Conservation (phyloP, 2,113 vertebrate genomes). For the Protomyctophum bolini region DNA sequence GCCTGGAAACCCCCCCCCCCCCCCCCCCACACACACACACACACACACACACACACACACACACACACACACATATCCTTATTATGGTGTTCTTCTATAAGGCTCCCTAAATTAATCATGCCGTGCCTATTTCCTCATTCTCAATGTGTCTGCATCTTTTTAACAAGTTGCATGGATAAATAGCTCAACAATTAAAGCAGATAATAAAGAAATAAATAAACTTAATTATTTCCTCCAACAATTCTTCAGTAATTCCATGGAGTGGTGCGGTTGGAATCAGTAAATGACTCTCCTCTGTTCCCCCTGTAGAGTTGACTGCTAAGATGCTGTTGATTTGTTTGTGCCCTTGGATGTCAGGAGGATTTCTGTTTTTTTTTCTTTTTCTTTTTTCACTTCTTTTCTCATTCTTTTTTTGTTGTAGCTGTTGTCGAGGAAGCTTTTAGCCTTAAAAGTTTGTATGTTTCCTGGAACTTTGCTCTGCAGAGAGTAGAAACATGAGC, state of each 20-base stretch:
- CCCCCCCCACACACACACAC: neutral
- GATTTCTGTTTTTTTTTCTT: neutral
- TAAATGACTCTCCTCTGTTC: neutral
- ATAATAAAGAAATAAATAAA: neutral
- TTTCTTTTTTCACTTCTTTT: neutral
- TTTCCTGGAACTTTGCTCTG: neutral
- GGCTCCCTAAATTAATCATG: slow-evolving; percentile 56
- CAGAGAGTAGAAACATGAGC: neutral
- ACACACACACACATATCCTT: slow-evolving; percentile 29
- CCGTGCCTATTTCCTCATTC: slow-evolving; percentile 51
- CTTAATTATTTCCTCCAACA: neutral
- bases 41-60: slow-evolving; percentile 14
- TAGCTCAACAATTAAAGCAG: slow-evolving; percentile 1
- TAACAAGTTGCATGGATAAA: neutral
- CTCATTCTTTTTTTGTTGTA: neutral
- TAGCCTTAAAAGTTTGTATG: neutral
- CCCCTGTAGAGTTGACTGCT: neutral
- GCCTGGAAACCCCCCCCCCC: slow-evolving; percentile 35
- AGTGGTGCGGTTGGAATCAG: neutral
- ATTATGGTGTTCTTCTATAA: slow-evolving; percentile 33
- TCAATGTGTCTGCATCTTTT: slow-evolving; percentile 47
- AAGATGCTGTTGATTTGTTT: neutral
- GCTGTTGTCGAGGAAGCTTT: neutral
- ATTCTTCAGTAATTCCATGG: slow-evolving; percentile 2
- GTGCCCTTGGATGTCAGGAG: neutral